Evolutionary conservation across 2,888 invertebrate genomes (phyloP).

Genomic region (Zelleria hepariella): DNA sequence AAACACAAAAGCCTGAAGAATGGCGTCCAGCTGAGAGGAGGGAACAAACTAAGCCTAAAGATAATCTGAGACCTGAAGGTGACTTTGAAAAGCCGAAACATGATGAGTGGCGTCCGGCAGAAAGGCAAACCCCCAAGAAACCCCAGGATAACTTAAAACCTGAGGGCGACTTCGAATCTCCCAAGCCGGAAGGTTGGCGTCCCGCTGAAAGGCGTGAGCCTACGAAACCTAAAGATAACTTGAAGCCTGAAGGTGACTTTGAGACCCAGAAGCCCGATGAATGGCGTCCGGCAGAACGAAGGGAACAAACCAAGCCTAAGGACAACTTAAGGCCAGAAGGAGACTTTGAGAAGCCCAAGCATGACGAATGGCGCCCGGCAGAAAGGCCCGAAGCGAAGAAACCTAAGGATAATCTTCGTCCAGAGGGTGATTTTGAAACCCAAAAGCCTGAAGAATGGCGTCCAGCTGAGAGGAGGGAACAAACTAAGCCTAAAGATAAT

Average conservation of each 20-base stretch:
- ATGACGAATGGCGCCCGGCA: constrained; percentile 31
- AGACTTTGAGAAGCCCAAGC: constrained; percentile 45
- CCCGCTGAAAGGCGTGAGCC: constrained; percentile 60
- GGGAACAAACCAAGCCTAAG: constrained; percentile 27
- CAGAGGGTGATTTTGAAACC: constrained; percentile 67
- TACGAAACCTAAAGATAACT: constrained; percentile 65
- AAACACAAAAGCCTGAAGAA: constrained; percentile 34
- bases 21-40: constrained; percentile 51
- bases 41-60: constrained; percentile 33
- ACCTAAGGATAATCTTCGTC: constrained; percentile 40
- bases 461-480: constrained; percentile 50
- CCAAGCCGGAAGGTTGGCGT: constrained; percentile 48
- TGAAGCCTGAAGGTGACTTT: constrained; percentile 73
- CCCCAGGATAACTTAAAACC: constrained; percentile 70
- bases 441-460: constrained; percentile 46
- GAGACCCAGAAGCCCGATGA: constrained; percentile 42
- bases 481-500: constrained; percentile 59
- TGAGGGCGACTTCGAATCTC: constrained; percentile 70
- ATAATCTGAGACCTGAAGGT: constrained; percentile 72
- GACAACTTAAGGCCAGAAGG: constrained; percentile 65
- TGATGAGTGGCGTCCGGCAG: constrained; percentile 53
- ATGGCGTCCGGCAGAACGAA: constrained; percentile 36
- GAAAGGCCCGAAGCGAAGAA: constrained; percentile 43
- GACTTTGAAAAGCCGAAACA: constrained; percentile 61
- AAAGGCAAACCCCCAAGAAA: constrained; percentile 53